Conservation (phyloP, 2,888 invertebrate genomes). For the Andrena dorsata region DNA sequence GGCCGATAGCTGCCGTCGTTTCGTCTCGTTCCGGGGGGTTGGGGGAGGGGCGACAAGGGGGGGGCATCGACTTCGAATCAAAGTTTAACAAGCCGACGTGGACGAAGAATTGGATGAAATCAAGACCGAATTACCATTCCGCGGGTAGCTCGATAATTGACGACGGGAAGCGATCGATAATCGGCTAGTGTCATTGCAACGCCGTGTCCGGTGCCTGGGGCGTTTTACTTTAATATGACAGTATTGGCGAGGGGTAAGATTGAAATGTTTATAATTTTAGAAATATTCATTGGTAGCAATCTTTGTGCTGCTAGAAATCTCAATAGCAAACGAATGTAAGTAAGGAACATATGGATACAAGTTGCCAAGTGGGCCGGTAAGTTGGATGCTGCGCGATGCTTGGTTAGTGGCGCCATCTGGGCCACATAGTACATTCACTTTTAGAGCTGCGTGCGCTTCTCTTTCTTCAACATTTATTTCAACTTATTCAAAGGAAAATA, state of each 20-base stretch:
- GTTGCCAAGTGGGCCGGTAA: too few species aligned
- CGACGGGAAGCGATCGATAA: background rate
- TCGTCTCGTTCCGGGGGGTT: background rate
- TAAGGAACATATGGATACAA: too few species aligned
- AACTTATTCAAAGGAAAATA: too few species aligned
- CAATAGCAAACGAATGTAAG: too few species aligned
- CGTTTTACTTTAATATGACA: background rate
- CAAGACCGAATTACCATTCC: constrained; percentile 12
- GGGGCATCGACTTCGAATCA: constrained; percentile 7
- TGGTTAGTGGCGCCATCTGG: constrained; percentile 16
- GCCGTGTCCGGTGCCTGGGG: background rate
- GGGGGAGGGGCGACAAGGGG: background rate
- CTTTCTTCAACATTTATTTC: too few species aligned
- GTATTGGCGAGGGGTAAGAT: background rate
- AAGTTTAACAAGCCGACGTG: background rate
- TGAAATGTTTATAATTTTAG: background rate
- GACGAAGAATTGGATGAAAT: constrained; percentile 13
- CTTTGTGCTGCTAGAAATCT: too few species aligned
- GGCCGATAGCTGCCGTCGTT: background rate
- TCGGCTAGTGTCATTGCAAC: background rate
- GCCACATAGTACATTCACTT: background rate
- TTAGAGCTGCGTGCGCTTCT: background rate
- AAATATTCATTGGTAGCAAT: too few species aligned
- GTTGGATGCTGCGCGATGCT: background rate
- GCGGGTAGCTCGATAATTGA: background rate